Evolutionary conservation across 2,888 invertebrate species (phyloP).

Genomic region (Cheilosia pagana): DNA sequence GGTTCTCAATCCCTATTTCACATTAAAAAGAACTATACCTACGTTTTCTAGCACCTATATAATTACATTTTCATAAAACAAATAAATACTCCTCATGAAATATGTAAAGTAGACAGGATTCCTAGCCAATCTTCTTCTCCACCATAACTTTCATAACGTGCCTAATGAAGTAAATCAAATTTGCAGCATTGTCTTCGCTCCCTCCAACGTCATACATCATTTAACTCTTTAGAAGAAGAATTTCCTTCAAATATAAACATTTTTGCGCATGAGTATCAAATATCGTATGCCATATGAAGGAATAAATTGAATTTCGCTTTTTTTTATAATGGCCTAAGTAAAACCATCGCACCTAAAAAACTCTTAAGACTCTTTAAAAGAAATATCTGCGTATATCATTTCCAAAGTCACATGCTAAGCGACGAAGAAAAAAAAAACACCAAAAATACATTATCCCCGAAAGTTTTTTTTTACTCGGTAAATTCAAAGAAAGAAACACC

Average conservation of each 20-base stretch:
- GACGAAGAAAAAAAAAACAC: not conserved
- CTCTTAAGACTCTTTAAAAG: not conserved
- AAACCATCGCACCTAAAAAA: slow-evolving; percentile 16
- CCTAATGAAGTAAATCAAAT: slow-evolving; percentile 17
- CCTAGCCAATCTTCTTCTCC: not conserved
- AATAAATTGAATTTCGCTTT: slow-evolving; percentile 27
- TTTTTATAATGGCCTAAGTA: slow-evolving; percentile 8
- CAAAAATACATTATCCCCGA: slow-evolving; percentile 33
- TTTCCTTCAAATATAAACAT: not conserved
- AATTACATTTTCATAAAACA: too few relatives aligned
- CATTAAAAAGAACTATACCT: too few relatives aligned
- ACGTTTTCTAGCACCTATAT: too few relatives aligned
- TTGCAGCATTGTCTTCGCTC: slow-evolving; percentile 14
- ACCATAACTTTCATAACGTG: not conserved
- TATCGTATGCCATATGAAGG: not conserved
- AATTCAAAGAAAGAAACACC: slow-evolving; percentile 16
- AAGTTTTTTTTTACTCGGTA: not conserved
- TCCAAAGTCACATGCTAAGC: not conserved
- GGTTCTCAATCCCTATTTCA: too few relatives aligned
- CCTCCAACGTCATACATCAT: slow-evolving; percentile 38
- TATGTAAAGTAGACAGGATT: not conserved
- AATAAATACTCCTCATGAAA: too few relatives aligned
- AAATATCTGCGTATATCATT: slow-evolving; percentile 4
- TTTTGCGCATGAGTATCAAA: slow-evolving; percentile 3
- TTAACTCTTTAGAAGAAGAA: slow-evolving; percentile 13